Conservation (phyloP, 1,140 invertebrate genomes). For the Panagrolaimus sp. region DNA sequence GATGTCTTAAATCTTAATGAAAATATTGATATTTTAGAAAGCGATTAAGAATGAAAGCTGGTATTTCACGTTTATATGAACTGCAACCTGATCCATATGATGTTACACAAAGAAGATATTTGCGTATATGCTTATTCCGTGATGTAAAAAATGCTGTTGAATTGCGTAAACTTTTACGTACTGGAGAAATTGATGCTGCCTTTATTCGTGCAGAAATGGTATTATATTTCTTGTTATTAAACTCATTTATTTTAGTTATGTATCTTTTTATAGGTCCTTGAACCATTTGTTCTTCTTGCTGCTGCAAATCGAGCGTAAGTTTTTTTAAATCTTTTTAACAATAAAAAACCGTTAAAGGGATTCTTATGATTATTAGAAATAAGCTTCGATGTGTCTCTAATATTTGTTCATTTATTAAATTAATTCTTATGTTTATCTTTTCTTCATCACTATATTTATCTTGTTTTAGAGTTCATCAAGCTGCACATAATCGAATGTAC, state of each 20-base stretch:
- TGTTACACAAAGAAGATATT: conserved; percentile 33
- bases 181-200: conserved; percentile 49
- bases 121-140: conserved; percentile 44
- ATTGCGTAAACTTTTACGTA: conserved; percentile 38
- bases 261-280: conserved; percentile 40
- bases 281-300: conserved; percentile 51
- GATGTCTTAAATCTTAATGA: too few species aligned
- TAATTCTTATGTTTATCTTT: too few species aligned
- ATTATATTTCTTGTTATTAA: conserved; percentile 16
- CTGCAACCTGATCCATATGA: conserved; percentile 53
- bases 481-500: conserved; percentile 50
- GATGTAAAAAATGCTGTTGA: conserved; percentile 53
- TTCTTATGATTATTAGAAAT: too few species aligned
- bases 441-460: too few species aligned
- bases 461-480: conserved; percentile 37
- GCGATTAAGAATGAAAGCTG: conserved; percentile 30
- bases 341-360: too few species aligned
- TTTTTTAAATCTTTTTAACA: too few species aligned
- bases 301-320: conserved; percentile 47
- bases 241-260: conserved; percentile 16
- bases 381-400: too few species aligned
- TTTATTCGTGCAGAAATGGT: conserved; percentile 53
- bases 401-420: too few species aligned
- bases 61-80: conserved; percentile 45
- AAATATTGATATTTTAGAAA: conserved; percentile 15